phyloP scores from a whole-genome alignment of 35 echinoderm and acorn worm species.

The Eucidaris tribuloides region DNA sequence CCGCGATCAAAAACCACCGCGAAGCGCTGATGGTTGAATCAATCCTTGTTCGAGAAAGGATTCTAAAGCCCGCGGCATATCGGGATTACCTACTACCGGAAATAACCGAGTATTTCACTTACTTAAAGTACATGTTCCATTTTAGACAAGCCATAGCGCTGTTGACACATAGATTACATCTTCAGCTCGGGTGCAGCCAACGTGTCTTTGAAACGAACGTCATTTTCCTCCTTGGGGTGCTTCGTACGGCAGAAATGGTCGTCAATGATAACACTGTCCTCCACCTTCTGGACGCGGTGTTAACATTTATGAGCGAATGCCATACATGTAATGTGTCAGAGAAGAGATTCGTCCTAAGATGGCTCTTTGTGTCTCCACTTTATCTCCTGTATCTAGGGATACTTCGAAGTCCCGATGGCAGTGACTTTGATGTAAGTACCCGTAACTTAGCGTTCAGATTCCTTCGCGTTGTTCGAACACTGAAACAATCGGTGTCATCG shows the following conservation, averaged over 20 bases:
- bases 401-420: too few relatives aligned
- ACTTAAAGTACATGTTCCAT: neutral
- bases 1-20: neutral
- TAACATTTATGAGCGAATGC: conserved; percentile 6
- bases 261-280: neutral
- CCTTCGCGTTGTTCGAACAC: neutral
- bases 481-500: neutral
- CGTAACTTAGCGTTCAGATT: neutral
- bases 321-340: neutral
- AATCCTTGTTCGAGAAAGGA: neutral
- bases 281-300: neutral
- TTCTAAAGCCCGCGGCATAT: neutral
- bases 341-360: neutral
- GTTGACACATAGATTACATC: neutral
- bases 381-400: neutral
- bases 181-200: neutral
- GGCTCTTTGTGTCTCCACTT: neutral
- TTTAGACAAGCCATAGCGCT: conserved; percentile 2
- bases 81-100: neutral
- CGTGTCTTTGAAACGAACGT: neutral
- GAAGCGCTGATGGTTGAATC: conserved; percentile 6
- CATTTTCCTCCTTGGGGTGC: conserved; percentile 7
- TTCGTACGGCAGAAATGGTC: neutral
- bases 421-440: neutral
- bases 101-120: neutral